Evolutionary conservation across 1,140 invertebrate species (phyloP).

Genomic region (Brachionus rubens): DNA sequence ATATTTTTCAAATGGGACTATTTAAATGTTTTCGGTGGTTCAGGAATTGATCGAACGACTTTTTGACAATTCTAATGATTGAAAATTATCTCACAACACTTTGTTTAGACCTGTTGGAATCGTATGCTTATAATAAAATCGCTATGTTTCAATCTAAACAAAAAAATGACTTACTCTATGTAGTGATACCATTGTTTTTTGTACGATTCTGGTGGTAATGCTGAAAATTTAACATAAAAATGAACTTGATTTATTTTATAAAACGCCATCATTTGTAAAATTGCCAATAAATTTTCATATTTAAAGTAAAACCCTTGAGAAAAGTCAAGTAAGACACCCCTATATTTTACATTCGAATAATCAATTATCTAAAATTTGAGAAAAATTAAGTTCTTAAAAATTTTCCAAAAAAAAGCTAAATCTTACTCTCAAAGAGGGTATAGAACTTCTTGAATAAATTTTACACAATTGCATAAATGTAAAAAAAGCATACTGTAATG

Average conservation of each 20-base stretch:
- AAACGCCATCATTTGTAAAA: slow-evolving; percentile 39
- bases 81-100: no score
- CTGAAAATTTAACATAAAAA: slow-evolving; percentile 45
- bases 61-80: no score
- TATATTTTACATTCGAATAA: slow-evolving; percentile 33
- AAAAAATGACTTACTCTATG: slow-evolving; percentile 31
- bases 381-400: neutral
- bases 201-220: neutral
- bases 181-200: slow-evolving; percentile 45
- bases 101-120: no score
- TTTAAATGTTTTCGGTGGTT: no score
- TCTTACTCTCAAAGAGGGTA: slow-evolving; percentile 29
- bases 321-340: slow-evolving; percentile 23
- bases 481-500: slow-evolving; percentile 42
- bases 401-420: neutral
- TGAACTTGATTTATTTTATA: slow-evolving; percentile 46
- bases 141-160: neutral
- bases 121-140: no score
- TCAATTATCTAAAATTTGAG: slow-evolving; percentile 19
- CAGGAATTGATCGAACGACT: no score
- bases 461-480: slow-evolving; percentile 41
- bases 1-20: no score
- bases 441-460: slow-evolving; percentile 17
- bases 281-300: slow-evolving; percentile 40
- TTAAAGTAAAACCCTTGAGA: slow-evolving; percentile 46